A percentile compares a stretch with the other conserved stretches of the same genome.
phyloP scores from a whole-genome alignment of 2,113 vertebrate genomes.

The Cepphus grylle region DNA sequence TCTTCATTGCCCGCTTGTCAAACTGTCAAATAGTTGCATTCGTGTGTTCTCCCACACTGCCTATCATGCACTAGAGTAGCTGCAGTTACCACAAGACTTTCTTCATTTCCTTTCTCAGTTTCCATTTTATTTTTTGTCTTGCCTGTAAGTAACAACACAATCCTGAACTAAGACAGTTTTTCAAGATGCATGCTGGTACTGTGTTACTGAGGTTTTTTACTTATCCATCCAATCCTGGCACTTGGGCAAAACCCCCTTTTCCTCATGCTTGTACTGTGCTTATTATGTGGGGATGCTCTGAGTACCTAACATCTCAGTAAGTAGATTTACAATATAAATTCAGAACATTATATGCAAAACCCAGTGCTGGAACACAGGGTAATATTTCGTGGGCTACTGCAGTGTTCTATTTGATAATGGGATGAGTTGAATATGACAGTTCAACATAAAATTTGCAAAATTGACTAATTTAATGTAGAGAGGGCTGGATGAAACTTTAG shows the following conservation, averaged over 20 bases:
- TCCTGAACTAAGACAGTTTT: background rate
- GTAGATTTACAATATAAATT: background rate
- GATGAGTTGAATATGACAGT: background rate
- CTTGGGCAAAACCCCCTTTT: background rate
- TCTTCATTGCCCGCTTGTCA: background rate
- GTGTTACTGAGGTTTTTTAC: background rate
- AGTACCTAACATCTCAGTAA: background rate
- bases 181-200: background rate
- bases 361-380: background rate
- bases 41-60: fast-evolving
- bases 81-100: background rate
- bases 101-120: background rate
- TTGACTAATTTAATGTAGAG: background rate
- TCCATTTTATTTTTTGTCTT: background rate
- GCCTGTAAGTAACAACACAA: background rate
- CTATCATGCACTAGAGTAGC: background rate
- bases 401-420: background rate
- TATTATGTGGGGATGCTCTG: background rate
- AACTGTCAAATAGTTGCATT: background rate
- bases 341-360: background rate
- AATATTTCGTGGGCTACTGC: background rate
- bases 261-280: fast-evolving
- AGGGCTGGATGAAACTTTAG: background rate
- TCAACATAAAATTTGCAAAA: background rate
- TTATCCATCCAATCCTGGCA: background rate